Percentiles rank a stretch among this genome's conserved stretches.
phyloP scores from a whole-genome alignment of 2,113 vertebrate species.

The Machaerirhynchus nigripectus region DNA sequence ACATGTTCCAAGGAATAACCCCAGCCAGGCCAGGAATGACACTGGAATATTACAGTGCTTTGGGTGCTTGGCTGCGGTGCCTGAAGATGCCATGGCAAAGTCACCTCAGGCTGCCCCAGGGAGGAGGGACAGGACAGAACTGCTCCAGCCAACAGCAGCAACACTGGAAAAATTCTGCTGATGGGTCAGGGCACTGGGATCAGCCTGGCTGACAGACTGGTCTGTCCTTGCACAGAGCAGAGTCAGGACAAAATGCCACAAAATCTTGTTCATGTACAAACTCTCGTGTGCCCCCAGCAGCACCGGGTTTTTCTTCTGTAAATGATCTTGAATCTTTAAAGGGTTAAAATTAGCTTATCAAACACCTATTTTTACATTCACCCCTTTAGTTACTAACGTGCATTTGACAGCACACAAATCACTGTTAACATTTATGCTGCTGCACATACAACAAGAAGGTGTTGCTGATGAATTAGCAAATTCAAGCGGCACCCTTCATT shows the following conservation, averaged over 20 bases:
- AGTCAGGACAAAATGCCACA: accelerated
- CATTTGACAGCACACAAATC: not conserved
- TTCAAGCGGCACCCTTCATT: not conserved
- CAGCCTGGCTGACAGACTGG: not conserved
- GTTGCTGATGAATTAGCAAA: not conserved
- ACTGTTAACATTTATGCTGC: not conserved
- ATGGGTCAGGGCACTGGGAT: not conserved
- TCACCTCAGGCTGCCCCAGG: not conserved
- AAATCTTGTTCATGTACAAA: accelerated
- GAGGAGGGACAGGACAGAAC: not conserved
- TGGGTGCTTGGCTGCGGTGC: accelerated
- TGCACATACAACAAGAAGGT: accelerated
- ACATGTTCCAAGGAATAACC: not conserved
- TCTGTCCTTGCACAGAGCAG: not conserved
- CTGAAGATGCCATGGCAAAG: not conserved
- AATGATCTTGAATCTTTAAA: accelerated
- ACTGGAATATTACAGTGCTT: accelerated
- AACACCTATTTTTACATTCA: too few relatives aligned
- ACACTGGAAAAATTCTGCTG: not conserved
- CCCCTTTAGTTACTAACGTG: accelerated
- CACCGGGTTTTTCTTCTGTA: not conserved
- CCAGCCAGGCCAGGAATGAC: not conserved
- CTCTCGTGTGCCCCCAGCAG: accelerated
- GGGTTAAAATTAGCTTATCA: not conserved
- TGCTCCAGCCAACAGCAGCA: not conserved